These are phyloP conservation scores for Biston betularia DNA, from an alignment of 2,888 invertebrate species.

Conservation along the genomic window DNA sequence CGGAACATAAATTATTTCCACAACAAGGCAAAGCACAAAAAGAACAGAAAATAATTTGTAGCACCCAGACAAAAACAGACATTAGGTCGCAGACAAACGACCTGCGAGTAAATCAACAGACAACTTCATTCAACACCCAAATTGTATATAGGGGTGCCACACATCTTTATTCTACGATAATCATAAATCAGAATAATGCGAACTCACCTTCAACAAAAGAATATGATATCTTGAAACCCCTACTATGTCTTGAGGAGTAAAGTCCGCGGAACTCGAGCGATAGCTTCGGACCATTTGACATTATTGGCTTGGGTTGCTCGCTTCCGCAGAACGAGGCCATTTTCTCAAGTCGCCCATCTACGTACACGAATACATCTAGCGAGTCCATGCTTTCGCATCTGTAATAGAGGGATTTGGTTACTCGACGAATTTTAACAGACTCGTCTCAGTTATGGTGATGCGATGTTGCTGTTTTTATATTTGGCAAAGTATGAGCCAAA, in stretches of 20 bases:
- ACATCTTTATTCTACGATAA: slow-evolving; percentile 21
- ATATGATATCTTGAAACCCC: slow-evolving; percentile 95
- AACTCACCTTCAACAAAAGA: slow-evolving; percentile 94
- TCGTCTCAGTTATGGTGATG: slow-evolving; percentile 21
- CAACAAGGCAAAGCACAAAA: background rate
- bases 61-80: slow-evolving; percentile 5
- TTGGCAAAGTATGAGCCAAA: slow-evolving; percentile 6
- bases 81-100: slow-evolving; percentile 19
- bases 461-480: slow-evolving; percentile 23
- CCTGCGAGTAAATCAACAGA: slow-evolving; percentile 25
- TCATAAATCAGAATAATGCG: slow-evolving; percentile 37
- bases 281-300: slow-evolving; percentile 96
- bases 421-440: slow-evolving; percentile 43
- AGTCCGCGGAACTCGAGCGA: slow-evolving; percentile 94
- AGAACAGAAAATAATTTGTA: slow-evolving; percentile 9
- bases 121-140: slow-evolving; percentile 24
- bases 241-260: slow-evolving; percentile 90
- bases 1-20: slow-evolving; percentile 1
- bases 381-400: slow-evolving; percentile 94
- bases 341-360: slow-evolving; percentile 93
- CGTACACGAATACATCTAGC: slow-evolving; percentile 92
- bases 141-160: slow-evolving; percentile 22
- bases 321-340: slow-evolving; percentile 96
- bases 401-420: slow-evolving; percentile 67
- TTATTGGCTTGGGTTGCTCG: slow-evolving; percentile 93